Conservation (phyloP, 2,113 vertebrate genomes). For the Mionectes macconnelli region DNA sequence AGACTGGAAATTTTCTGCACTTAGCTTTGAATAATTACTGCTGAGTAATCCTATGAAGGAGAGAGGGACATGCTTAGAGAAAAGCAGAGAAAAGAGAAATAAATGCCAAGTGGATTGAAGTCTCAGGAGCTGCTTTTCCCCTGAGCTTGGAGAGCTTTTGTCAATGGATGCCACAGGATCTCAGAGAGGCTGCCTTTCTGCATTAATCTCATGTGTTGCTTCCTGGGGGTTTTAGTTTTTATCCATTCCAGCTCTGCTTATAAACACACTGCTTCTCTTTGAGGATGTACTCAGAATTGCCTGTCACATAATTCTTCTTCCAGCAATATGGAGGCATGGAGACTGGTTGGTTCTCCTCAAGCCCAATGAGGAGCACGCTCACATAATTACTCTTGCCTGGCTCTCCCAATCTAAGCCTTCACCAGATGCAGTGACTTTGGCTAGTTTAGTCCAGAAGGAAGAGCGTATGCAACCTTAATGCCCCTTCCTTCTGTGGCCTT, state of each 20-base stretch:
- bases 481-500: background rate
- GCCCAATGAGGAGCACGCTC: background rate
- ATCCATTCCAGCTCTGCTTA: background rate
- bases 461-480: background rate
- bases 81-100: background rate
- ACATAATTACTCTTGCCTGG: background rate
- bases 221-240: background rate
- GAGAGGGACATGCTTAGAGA: background rate
- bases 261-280: background rate
- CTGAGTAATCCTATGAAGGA: background rate
- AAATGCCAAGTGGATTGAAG: background rate
- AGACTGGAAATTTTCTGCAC: background rate
- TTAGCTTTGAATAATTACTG: background rate
- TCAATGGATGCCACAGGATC: background rate
- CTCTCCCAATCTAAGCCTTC: background rate
- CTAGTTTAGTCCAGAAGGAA: background rate
- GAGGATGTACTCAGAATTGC: background rate
- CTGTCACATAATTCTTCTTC: background rate
- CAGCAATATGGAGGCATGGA: background rate
- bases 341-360: background rate
- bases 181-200: background rate
- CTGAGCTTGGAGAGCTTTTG: background rate
- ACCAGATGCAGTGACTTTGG: background rate
- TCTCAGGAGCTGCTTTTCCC: background rate
- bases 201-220: background rate